A percentile compares a stretch with the other conserved stretches of the same genome.
Conservation (phyloP, 1,140 invertebrate genomes). For the Lepeophtheirus salmonis region DNA sequence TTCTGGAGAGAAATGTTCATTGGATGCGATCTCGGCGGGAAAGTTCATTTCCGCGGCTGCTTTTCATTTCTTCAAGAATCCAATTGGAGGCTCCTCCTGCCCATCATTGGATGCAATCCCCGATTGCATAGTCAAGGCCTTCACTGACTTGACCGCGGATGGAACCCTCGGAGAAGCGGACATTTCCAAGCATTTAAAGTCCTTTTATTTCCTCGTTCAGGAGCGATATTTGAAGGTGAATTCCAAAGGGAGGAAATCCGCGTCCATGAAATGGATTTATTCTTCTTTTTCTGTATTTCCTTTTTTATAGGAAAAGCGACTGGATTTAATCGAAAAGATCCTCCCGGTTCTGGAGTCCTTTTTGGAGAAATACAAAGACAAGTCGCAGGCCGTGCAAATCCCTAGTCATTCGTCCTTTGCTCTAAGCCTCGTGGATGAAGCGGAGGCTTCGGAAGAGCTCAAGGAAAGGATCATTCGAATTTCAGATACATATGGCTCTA, state of each 20-base stretch:
- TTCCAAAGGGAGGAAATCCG: too few relatives aligned
- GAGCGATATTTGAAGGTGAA: neutral
- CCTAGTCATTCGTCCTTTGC: neutral
- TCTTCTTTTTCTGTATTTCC: too few relatives aligned
- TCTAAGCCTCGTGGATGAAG: neutral
- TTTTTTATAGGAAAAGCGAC: too few relatives aligned
- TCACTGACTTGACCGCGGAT: neutral
- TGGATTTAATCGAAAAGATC: neutral
- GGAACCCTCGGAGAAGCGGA: neutral
- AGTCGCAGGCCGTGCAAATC: neutral
- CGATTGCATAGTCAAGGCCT: neutral
- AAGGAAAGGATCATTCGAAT: neutral
- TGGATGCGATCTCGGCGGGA: neutral
- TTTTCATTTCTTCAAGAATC: neutral
- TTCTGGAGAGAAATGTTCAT: neutral
- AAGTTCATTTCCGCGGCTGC: neutral
- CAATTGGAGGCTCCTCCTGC: neutral
- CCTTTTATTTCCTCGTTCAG: neutral
- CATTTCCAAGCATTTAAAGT: neutral
- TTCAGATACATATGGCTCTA: neutral
- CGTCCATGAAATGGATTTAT: too few relatives aligned
- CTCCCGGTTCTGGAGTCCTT: neutral
- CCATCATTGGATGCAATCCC: too few relatives aligned
- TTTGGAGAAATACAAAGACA: neutral
- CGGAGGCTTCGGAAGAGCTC: neutral